phyloP scores from a whole-genome alignment of 2,888 invertebrate genomes.

The Parnassius smintheus region DNA sequence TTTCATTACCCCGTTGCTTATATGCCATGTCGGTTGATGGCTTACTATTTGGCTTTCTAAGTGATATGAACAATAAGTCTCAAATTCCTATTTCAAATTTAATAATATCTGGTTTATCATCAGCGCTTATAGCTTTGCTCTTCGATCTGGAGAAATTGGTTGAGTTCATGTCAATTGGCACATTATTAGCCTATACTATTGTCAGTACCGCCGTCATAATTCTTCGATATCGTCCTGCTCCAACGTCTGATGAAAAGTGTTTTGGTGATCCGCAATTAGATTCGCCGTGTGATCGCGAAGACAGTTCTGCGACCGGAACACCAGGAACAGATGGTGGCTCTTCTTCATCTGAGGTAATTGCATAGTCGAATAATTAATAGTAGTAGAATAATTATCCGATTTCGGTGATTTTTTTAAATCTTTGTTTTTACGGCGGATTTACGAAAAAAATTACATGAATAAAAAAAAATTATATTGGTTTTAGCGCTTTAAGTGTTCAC shows the following conservation, averaged over 20 bases:
- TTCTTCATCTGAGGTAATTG: slow-evolving; percentile 76
- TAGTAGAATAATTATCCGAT: too few species aligned
- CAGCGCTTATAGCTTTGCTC: slow-evolving; percentile 89
- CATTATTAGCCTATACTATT: slow-evolving; percentile 93
- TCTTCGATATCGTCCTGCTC: slow-evolving; percentile 87
- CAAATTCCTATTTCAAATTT: slow-evolving; percentile 90
- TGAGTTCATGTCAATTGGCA: slow-evolving; percentile 97
- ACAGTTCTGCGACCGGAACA: slow-evolving; percentile 82
- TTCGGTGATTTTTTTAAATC: too few species aligned
- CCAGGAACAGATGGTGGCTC: slow-evolving; percentile 82
- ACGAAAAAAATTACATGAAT: too few species aligned
- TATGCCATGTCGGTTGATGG: slow-evolving; percentile 96
- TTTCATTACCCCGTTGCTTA: slow-evolving; percentile 91
- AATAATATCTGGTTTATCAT: slow-evolving; percentile 87
- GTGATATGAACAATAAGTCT: slow-evolving; percentile 86
- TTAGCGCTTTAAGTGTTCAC: too few species aligned
- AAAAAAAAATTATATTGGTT: too few species aligned
- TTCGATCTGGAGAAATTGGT: slow-evolving; percentile 95
- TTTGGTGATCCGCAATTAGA: slow-evolving; percentile 73
- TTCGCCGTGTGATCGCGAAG: slow-evolving; percentile 80
- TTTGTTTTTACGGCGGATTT: too few species aligned
- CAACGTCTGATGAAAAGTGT: slow-evolving; percentile 70
- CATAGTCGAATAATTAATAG: too few species aligned
- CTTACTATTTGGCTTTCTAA: slow-evolving; percentile 89
- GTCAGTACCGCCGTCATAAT: slow-evolving; percentile 95